phyloP scores from a whole-genome alignment of 2,888 invertebrate genomes.

The Diadromus collaris region DNA sequence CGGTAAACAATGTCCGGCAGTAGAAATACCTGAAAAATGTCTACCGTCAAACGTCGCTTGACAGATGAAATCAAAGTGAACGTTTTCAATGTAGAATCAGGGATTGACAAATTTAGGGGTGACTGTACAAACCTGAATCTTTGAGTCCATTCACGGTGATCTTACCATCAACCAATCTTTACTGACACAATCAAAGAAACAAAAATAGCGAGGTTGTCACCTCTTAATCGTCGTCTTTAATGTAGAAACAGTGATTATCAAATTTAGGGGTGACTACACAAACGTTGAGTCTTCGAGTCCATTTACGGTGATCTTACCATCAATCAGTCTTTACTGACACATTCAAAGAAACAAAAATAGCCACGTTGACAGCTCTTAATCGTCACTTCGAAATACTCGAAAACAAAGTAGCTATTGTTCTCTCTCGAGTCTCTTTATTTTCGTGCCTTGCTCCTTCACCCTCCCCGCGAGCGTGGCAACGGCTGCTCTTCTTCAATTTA shows the following conservation, averaged over 20 bases:
- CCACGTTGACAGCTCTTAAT: conserved; percentile 25
- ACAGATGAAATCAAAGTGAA: too few relatives aligned
- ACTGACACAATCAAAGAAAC: background rate
- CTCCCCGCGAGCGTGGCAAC: conserved; percentile 1
- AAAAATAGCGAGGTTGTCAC: background rate
- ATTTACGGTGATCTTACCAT: background rate
- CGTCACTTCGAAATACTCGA: conserved; percentile 34
- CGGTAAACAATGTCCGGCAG: background rate
- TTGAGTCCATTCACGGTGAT: background rate
- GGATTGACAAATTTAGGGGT: too few relatives aligned
- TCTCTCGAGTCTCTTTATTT: conserved; percentile 25
- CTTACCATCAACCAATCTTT: background rate
- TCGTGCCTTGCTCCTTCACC: conserved; percentile 4
- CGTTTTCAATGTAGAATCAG: too few relatives aligned
- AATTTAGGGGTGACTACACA: too few relatives aligned
- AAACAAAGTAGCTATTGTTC: conserved; percentile 53
- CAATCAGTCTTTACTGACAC: background rate
- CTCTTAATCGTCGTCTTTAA: conserved; percentile 46
- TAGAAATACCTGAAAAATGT: background rate
- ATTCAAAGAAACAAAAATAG: background rate
- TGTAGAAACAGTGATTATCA: background rate
- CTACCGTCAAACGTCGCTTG: background rate
- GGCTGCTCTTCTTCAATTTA: conserved; percentile 19
- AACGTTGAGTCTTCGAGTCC: too few relatives aligned
- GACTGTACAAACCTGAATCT: too few relatives aligned